Evolutionary conservation across 2,888 invertebrate genomes (phyloP), one percentile per base, ranked within the genome.

Genomic region (Diachrysia chrysitis): DNA sequence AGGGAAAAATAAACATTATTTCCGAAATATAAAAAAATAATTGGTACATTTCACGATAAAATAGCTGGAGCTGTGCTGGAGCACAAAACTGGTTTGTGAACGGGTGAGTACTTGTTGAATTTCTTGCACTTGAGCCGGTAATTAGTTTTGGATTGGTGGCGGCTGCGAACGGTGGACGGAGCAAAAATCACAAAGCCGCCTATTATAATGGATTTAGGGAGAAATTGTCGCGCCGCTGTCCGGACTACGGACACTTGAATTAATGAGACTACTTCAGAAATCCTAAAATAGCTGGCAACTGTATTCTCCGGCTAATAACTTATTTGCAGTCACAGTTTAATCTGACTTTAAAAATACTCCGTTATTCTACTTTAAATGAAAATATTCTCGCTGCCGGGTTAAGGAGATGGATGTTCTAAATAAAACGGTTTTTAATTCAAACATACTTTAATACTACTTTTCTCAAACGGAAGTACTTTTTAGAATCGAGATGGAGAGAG

Each of bases 141-240:
- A 92, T 92, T 90, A 88, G 86, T 89, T 90, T 91, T 81, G 83
- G 83, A 89, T 88, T 87, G 86, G 82, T 79, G 72, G 80, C 76
- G 78, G 80, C 72, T 72, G 78, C 75, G 76, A 76, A 51, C 53
- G 66, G 62, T 51, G 72, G 82, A 83, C 78, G 69, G 82, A 79
- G 85, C 85, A 88, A 88, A 91, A 90, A 90, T 90, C 87, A 87
- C 85, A 86, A 87, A 85, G 84, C 82, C 76, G 78, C 76, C 83
- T 78, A 83, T 87, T 85, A 85, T 87, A 90, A 89, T 87, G 87
- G 87, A 82, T 87, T 90, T 89, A 87, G 85, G 84, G 84, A 83
- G 79, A 69, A 80, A 83, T 84, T 78, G 76, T 84, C 82, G 74
- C 81, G 69, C 78, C 79, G 76, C 82, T 78, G 84, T 79, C 79